Percentiles rank a stretch among this genome's conserved stretches.
Conservation (phyloP, 2,113 vertebrate genomes). For the Zonotrichia leucophrys region DNA sequence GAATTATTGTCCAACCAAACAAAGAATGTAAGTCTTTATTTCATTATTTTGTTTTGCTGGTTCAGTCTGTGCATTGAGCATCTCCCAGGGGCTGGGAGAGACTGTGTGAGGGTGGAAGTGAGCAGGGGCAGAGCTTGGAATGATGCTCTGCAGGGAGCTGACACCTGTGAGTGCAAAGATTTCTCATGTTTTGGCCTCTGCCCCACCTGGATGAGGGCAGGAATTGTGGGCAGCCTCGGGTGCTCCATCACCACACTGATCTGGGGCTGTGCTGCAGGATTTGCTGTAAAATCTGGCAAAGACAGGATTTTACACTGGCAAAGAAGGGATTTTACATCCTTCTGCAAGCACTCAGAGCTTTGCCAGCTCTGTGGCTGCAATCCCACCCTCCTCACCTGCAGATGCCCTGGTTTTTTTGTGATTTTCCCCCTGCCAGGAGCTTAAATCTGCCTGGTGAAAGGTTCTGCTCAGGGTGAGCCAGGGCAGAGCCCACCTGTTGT, state of each 20-base stretch:
- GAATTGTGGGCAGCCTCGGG: background rate
- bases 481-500: slow-evolving; percentile 34
- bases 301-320: background rate
- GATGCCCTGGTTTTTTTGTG: background rate
- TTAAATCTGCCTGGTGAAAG: background rate
- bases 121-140: background rate
- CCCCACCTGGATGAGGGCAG: background rate
- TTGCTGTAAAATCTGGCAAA: background rate
- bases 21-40: background rate
- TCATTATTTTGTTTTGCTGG: background rate
- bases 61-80: background rate
- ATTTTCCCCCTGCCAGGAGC: background rate
- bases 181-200: background rate
- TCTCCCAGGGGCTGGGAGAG: background rate
- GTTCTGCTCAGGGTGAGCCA: background rate
- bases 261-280: background rate
- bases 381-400: background rate
- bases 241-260: background rate
- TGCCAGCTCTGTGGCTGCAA: background rate
- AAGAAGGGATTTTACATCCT: background rate
- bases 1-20: background rate
- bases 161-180: background rate
- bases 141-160: background rate
- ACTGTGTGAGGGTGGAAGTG: background rate
- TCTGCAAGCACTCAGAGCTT: background rate